A percentile compares a stretch with the other conserved stretches of the same genome.
Evolutionary conservation across 2,113 vertebrate genomes (phyloP).

Genomic region (Macrotus californicus): DNA sequence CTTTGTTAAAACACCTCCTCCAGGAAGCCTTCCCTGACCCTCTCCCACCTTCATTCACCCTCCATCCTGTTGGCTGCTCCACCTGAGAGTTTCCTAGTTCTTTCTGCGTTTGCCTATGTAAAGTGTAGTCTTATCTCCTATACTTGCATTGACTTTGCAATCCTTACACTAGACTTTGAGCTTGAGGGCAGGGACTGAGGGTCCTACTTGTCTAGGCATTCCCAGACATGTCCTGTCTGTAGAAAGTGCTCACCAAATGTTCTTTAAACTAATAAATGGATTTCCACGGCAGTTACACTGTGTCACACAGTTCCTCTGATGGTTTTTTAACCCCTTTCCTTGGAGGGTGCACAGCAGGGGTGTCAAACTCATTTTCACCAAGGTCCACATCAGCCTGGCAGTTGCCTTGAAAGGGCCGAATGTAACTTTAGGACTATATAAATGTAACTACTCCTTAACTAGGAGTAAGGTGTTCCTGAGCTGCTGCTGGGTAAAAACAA

Average conservation of each 20-base stretch:
- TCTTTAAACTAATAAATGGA: background rate
- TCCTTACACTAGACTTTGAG: background rate
- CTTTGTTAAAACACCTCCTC: background rate
- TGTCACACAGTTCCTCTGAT: background rate
- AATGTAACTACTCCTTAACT: too few relatives aligned
- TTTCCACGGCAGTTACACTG: background rate
- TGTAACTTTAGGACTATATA: too few relatives aligned
- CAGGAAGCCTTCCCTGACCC: background rate
- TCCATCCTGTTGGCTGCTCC: background rate
- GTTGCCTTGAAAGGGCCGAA: too few relatives aligned
- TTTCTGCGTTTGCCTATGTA: background rate
- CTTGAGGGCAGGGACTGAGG: background rate
- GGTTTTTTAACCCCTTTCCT: background rate
- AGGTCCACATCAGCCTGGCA: too few relatives aligned
- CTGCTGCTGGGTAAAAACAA: too few relatives aligned
- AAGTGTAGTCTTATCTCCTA: background rate
- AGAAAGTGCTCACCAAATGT: background rate
- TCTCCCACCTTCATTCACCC: background rate
- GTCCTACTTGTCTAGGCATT: background rate
- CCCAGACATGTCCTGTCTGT: background rate
- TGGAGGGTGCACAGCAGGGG: background rate
- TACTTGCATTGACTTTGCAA: background rate
- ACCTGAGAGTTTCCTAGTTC: background rate
- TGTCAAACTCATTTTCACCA: too few relatives aligned
- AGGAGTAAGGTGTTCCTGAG: too few relatives aligned